Percentiles rank a stretch among this genome's conserved stretches.
These are phyloP conservation scores for Halichondria panicea DNA, from an alignment of 37 sponge, comb jelly and placozoan genomes.

Conservation along the genomic window DNA sequence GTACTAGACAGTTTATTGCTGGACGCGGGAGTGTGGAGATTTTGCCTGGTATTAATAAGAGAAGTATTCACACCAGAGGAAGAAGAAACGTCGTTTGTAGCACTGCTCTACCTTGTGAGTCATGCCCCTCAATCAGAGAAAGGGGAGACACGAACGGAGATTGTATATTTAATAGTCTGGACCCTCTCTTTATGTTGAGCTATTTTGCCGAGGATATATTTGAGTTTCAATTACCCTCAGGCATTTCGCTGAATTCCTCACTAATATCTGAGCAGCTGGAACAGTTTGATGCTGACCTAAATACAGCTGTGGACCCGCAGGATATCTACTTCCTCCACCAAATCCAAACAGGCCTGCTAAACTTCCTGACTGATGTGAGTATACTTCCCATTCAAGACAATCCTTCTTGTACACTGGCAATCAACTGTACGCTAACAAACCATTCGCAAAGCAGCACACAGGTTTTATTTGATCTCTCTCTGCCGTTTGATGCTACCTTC, in stretches of 20 bases:
- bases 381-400: conserved; percentile 29
- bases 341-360: conserved; percentile 21
- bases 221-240: conserved; percentile 31
- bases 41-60: background rate
- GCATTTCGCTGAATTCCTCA: background rate
- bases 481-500: conserved; percentile 31
- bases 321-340: conserved; percentile 62
- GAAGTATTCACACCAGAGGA: background rate
- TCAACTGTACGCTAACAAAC: conserved; percentile 31
- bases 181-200: conserved; percentile 33
- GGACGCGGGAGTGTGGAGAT: conserved; percentile 40
- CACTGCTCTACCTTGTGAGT: conserved; percentile 11
- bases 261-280: conserved; percentile 18
- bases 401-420: conserved; percentile 14
- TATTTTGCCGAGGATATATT: conserved; percentile 38
- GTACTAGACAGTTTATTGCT: conserved; percentile 45
- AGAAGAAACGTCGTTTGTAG: conserved; percentile 12
- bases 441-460: background rate
- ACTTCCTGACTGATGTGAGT: conserved; percentile 43
- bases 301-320: conserved; percentile 47
- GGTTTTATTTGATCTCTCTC: conserved; percentile 66
- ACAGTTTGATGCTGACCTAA: conserved; percentile 55
- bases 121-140: conserved; percentile 22
- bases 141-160: conserved; percentile 76
- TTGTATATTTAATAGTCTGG: conserved; percentile 54